Evolutionary conservation across 2,113 vertebrate genomes (phyloP).

Genomic region (Plecturocebus donacophilus): DNA sequence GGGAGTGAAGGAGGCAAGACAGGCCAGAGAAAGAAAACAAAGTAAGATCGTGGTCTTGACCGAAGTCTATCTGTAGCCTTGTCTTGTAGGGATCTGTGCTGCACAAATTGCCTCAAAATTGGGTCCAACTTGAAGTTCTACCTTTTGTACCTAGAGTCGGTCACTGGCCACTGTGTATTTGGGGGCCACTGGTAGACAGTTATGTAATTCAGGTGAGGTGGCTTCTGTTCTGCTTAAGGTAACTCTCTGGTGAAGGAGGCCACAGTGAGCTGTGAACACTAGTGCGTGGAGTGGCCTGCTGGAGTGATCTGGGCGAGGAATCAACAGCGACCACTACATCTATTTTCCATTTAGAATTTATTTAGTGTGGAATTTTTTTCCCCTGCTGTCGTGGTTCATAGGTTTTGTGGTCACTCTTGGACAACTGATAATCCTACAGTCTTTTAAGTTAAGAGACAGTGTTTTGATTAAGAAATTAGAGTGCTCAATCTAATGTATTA

Average conservation of each 20-base stretch:
- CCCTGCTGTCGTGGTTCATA: too few relatives aligned
- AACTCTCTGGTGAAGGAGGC: background rate
- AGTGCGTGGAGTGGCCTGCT: background rate
- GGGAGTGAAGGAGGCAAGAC: background rate
- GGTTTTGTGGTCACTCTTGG: background rate
- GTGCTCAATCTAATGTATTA: background rate
- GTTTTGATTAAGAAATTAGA: constrained; percentile 1
- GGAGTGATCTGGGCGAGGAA: background rate
- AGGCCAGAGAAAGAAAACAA: background rate
- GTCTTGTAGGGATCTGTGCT: background rate
- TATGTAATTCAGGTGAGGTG: background rate
- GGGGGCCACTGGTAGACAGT: background rate
- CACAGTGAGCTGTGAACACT: background rate
- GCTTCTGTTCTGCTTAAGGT: background rate
- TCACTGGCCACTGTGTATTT: background rate
- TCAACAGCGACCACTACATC: accelerated
- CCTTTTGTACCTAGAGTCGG: background rate
- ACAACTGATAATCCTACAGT: background rate
- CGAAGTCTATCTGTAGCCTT: background rate
- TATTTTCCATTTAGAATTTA: background rate
- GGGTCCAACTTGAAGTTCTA: background rate
- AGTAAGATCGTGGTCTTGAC: background rate
- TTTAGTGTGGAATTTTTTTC: background rate
- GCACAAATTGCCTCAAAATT: background rate
- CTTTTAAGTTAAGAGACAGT: background rate